Base-by-base conservation (phyloP, 2,888 invertebrate genomes). In the Clepsis dumicolana region DNA sequence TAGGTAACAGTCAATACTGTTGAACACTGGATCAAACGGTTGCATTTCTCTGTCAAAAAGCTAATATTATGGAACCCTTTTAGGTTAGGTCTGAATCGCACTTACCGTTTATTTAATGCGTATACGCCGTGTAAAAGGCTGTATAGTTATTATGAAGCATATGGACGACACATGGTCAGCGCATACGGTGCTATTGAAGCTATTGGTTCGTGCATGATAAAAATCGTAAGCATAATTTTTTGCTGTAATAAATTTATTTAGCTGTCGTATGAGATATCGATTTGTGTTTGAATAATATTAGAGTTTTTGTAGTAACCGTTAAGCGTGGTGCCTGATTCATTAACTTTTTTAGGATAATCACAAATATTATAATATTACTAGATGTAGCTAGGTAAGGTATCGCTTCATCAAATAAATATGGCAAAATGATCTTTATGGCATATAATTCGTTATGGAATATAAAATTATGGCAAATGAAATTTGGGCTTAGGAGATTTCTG, bases 151-250 rank as follows among this genome's bases (percentile, higher is more conserved):
- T 78, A 86, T 85, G 85, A 84, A 84, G 75, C 90, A 90, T 90
- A 83, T 90, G 90, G 80, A 77, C 87, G 80, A 85, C 90, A 90
- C 88, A 89, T 90, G 90, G 84, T 72, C 86, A 86, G 83, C 84
- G 78, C 89, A 87, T 86, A 87, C 75, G 87, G 89, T 75, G 76
- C 77, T 85, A 86, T 88, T 85, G 84, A 82, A 84, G 80, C 76
- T 75, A 80, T 81, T 83, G 79, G 79, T 74, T 81, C 80, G 79
- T 79, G 78, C 73, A 73, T 79, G 78, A 75, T 83, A 82, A 78
- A 83, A 82, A 80, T 84, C 80, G 81, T 82, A 80, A 78, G 80
- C 75, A 76, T n/a, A n/a, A n/a, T 73, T 85, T 85, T 85, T 83
- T 85, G 75, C 71, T 56, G 70, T 68, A 75, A 80, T 85, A 82